These are phyloP conservation scores for Aphrocallistes beatrix DNA, from an alignment of 37 sponge, comb jelly and placozoan species.

Conservation along the genomic window DNA sequence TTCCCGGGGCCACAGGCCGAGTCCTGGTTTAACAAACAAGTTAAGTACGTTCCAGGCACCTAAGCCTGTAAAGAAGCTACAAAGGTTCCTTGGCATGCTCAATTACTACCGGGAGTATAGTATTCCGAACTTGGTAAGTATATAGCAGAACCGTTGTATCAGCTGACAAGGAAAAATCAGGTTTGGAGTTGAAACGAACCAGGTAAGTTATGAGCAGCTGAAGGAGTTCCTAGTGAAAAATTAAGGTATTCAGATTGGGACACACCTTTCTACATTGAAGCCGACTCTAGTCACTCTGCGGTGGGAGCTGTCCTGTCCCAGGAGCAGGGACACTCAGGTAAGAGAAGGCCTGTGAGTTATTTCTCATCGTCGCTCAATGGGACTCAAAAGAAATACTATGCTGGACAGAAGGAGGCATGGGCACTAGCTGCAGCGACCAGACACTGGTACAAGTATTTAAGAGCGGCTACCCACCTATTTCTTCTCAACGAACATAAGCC, in stretches of 20 bases:
- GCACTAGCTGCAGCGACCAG: neutral
- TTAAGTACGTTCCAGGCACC: neutral
- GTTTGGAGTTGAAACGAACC: neutral
- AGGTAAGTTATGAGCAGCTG: neutral
- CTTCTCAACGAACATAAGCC: slow-evolving; percentile 18
- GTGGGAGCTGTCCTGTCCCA: neutral
- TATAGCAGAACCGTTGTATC: neutral
- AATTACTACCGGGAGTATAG: neutral
- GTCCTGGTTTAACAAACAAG: neutral
- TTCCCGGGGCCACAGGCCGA: neutral
- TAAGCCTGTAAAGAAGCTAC: neutral
- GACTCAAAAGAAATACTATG: neutral
- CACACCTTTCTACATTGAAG: neutral
- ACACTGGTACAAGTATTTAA: neutral
- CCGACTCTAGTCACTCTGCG: neutral
- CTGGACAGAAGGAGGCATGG: neutral
- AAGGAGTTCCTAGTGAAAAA: neutral
- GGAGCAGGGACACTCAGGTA: neutral
- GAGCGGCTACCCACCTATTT: neutral
- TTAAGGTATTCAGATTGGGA: neutral
- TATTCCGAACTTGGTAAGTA: neutral
- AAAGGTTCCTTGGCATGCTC: neutral
- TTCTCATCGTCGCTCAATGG: neutral
- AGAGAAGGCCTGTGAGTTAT: neutral
- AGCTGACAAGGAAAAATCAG: neutral